phyloP scores from a whole-genome alignment of 2,113 vertebrate species.

The Cranoglanis bouderius region DNA sequence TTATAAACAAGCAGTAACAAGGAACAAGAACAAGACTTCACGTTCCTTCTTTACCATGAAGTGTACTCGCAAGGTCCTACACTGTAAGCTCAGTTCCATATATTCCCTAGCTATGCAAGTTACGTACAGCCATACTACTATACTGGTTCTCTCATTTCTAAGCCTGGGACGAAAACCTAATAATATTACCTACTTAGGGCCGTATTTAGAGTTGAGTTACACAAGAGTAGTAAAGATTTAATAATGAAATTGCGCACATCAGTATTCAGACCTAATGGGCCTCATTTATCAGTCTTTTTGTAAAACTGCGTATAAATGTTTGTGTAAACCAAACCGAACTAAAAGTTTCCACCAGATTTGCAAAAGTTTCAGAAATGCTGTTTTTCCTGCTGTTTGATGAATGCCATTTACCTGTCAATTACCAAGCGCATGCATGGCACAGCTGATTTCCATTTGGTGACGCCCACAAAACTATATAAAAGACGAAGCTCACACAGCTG shows the following conservation, averaged over 20 bases:
- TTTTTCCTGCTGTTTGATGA: not conserved
- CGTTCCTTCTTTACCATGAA: not conserved
- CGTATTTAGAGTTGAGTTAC: not conserved
- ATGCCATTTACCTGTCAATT: not conserved
- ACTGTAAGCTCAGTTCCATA: not conserved
- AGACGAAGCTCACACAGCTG: not conserved
- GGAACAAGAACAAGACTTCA: constrained; percentile 9
- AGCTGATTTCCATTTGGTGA: not conserved
- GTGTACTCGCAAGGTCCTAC: not conserved
- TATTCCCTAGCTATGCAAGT: not conserved
- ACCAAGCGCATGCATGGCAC: not conserved
- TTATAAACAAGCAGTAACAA: constrained; percentile 15
- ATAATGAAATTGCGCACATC: not conserved
- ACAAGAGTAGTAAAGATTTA: not conserved
- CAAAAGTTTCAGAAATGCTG: not conserved
- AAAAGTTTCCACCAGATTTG: not conserved
- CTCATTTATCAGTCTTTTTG: not conserved
- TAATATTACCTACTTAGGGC: not conserved
- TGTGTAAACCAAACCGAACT: not conserved
- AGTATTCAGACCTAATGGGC: not conserved
- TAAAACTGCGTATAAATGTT: not conserved
- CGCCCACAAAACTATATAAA: not conserved
- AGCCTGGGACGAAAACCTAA: not conserved
- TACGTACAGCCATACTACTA: not conserved
- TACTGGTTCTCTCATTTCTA: not conserved